Percentiles rank a stretch among this genome's conserved stretches.
Conservation (phyloP, 2,797 vertebrate species). For the Cryptoblepharus egeriae region DNA sequence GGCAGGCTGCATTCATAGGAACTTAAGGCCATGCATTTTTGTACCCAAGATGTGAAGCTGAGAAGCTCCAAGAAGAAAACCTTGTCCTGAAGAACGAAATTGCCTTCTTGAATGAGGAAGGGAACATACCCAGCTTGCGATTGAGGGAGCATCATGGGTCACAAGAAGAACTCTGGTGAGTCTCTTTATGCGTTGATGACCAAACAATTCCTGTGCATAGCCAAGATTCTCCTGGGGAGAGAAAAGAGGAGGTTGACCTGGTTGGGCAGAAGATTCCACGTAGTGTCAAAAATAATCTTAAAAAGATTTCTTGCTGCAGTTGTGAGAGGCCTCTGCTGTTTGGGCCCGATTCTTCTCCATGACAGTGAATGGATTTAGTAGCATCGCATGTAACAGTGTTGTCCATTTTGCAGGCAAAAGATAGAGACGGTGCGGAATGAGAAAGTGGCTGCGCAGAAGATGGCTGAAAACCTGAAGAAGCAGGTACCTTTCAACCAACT, state of each 20-base stretch:
- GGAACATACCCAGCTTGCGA: constrained; percentile 69
- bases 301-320: background rate
- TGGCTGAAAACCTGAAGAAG: constrained; percentile 84
- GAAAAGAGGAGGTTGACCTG: too few relatives aligned
- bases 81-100: constrained; percentile 81
- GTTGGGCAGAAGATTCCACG: background rate
- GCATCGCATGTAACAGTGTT: background rate
- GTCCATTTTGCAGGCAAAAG: constrained; percentile 79
- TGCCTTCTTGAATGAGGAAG: constrained; percentile 82
- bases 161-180: constrained; percentile 85
- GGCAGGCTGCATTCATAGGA: fast-evolving
- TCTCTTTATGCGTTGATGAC: too few relatives aligned
- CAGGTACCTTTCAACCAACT: constrained; percentile 76
- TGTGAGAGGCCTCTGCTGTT: background rate
- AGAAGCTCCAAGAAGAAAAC: constrained; percentile 88
- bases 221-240: too few relatives aligned
- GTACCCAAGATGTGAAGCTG: constrained; percentile 81
- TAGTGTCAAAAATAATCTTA: background rate
- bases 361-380: too few relatives aligned
- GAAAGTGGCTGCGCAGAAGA: constrained; percentile 82
- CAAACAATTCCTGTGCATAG: background rate
- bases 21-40: constrained; percentile 17
- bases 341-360: background rate
- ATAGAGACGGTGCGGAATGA: constrained; percentile 85
- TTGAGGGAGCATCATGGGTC: constrained; percentile 80